Evolutionary conservation across 2,888 invertebrate genomes (phyloP).

Genomic region (Plagiodera versicolora): DNA sequence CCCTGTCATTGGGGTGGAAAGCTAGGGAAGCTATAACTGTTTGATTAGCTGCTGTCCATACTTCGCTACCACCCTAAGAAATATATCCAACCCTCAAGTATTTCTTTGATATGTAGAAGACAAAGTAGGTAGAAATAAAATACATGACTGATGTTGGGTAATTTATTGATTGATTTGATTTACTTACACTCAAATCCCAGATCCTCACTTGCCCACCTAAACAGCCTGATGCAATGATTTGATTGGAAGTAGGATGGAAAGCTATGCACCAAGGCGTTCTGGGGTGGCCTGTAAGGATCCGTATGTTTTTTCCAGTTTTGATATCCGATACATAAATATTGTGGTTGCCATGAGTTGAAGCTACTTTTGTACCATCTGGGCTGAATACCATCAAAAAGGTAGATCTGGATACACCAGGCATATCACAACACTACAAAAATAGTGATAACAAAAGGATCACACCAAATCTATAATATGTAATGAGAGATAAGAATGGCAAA

Average conservation of each 20-base stretch:
- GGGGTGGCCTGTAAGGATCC: conserved; percentile 79
- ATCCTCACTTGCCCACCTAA: conserved; percentile 87
- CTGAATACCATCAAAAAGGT: conserved; percentile 88
- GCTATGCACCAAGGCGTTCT: conserved; percentile 90
- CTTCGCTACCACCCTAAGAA: conserved; percentile 79
- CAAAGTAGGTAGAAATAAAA: neutral
- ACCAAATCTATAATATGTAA: too few species aligned
- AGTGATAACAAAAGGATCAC: too few species aligned
- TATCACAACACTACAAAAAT: conserved; percentile 57
- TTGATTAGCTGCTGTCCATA: conserved; percentile 74
- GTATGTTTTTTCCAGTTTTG: conserved; percentile 75
- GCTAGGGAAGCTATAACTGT: conserved; percentile 83
- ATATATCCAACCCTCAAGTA: conserved; percentile 9
- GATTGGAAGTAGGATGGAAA: conserved; percentile 82
- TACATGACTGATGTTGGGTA: conserved; percentile 8
- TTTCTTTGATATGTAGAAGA: neutral
- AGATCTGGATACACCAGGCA: conserved; percentile 75
- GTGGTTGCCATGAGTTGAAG: conserved; percentile 89
- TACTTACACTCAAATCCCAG: conserved; percentile 75
- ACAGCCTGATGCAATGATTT: conserved; percentile 85
- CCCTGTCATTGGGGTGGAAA: conserved; percentile 81
- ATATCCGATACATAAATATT: conserved; percentile 83
- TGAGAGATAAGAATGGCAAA: too few species aligned
- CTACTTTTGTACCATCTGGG: conserved; percentile 81
- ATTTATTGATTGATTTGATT: neutral